Conservation (phyloP, 2,113 vertebrate genomes). For the Salvelinus fontinalis region DNA sequence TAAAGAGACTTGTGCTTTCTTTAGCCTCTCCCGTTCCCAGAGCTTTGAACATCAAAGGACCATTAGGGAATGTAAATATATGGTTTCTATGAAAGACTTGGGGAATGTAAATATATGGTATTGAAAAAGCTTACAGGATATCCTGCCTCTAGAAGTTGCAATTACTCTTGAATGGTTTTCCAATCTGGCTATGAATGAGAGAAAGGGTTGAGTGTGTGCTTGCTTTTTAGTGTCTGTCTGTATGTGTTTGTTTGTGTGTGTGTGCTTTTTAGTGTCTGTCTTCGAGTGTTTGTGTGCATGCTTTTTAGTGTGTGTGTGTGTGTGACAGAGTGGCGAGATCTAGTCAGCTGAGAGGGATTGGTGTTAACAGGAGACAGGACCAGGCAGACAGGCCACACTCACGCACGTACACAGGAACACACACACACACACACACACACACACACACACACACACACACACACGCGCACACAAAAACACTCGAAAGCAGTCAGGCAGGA, state of each 20-base stretch:
- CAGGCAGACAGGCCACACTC: slow-evolving; percentile 32
- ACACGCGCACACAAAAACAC: not conserved
- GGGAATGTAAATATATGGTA: not conserved
- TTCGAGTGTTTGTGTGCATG: not conserved
- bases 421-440: not conserved
- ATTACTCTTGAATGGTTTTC: not conserved
- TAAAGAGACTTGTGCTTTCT: slow-evolving; percentile 49
- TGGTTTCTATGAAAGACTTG: slow-evolving; percentile 17
- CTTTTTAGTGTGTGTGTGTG: not conserved
- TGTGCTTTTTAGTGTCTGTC: not conserved
- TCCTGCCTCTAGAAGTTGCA: not conserved
- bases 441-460: not conserved
- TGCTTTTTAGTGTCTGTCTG: too few species aligned
- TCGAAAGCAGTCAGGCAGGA: not conserved
- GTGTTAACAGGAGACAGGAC: slow-evolving; percentile 30
- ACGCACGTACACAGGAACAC: not conserved
- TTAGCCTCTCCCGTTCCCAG: slow-evolving; percentile 17
- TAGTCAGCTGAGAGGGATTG: slow-evolving; percentile 61
- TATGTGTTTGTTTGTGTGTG: too few species aligned
- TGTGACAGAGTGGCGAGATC: not conserved
- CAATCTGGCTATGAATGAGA: too few species aligned
- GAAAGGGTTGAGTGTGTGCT: not conserved
- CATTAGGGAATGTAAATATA: slow-evolving; percentile 25
- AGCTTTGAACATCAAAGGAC: slow-evolving; percentile 44
- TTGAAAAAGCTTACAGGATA: not conserved